Evolutionary conservation across 2,113 vertebrate genomes (phyloP).

Genomic region (Eidolon helvum): DNA sequence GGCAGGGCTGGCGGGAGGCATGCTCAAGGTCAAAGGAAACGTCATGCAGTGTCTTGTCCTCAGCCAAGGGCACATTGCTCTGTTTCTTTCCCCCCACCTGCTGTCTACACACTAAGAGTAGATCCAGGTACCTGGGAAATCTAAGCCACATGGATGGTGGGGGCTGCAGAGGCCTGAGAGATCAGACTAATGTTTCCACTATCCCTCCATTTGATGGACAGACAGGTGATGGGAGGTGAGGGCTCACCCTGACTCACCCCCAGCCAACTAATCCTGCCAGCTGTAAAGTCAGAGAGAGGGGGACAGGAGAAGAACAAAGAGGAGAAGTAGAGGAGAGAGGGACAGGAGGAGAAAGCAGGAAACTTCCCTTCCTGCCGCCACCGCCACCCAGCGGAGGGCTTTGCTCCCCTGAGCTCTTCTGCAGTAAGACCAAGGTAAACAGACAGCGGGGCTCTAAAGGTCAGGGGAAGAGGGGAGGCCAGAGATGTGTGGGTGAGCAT

Average conservation of each 20-base stretch:
- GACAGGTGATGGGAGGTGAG: neutral
- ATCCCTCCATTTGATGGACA: neutral
- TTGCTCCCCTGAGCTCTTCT: neutral
- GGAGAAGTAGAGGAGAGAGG: neutral
- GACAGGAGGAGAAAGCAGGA: neutral
- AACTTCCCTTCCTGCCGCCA: neutral
- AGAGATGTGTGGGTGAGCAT: neutral
- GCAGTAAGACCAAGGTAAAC: neutral
- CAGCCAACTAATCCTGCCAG: neutral
- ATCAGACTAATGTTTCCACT: neutral
- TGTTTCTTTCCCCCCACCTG: neutral
- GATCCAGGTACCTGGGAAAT: neutral
- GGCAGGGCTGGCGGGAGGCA: neutral
- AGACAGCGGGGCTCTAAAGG: neutral
- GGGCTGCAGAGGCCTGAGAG: neutral
- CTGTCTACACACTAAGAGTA: neutral
- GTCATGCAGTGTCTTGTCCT: neutral
- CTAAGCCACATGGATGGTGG: neutral
- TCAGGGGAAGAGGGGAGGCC: neutral
- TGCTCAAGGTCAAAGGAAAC: slow-evolving; percentile 61
- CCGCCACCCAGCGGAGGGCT: neutral
- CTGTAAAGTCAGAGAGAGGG: neutral
- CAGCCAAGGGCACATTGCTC: neutral
- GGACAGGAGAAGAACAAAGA: slow-evolving; percentile 39
- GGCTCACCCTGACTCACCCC: neutral